Conservation (phyloP, 2,113 vertebrate species). For the Pseudolaguvia tuberculata region DNA sequence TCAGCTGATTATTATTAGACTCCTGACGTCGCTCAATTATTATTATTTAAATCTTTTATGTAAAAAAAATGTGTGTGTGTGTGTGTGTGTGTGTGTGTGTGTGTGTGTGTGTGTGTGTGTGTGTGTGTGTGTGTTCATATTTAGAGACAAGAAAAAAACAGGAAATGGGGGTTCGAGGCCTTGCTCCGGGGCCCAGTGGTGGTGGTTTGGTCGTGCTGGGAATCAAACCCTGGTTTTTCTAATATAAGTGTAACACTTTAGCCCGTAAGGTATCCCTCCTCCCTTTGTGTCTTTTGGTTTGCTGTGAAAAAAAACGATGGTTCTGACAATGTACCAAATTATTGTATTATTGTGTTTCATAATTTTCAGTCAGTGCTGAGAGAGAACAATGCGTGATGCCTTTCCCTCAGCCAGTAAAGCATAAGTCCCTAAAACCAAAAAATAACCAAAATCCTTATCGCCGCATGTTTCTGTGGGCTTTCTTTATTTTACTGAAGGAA, state of each 20-base stretch:
- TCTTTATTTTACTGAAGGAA: background rate
- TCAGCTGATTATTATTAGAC: no score
- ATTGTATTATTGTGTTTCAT: background rate
- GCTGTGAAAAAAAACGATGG: background rate
- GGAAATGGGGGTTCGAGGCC: no score
- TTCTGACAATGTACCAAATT: background rate
- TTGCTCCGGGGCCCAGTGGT: no score
- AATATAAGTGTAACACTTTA: no score
- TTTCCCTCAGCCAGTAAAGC: background rate
- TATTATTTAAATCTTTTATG: background rate
- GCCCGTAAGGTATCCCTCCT: no score
- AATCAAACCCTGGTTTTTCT: no score
- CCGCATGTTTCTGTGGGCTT: background rate
- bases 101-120: background rate
- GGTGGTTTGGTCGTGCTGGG: no score
- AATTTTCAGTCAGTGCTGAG: background rate
- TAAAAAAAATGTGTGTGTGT: no score
- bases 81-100: no score
- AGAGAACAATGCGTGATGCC: background rate
- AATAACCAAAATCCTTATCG: background rate
- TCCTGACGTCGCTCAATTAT: background rate
- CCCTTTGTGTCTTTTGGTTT: no score
- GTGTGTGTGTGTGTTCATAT: background rate
- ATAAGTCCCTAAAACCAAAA: background rate
- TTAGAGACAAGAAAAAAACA: no score